These are phyloP conservation scores for Limonius californicus DNA, from an alignment of 1,140 invertebrate species.

Conservation along the genomic window DNA sequence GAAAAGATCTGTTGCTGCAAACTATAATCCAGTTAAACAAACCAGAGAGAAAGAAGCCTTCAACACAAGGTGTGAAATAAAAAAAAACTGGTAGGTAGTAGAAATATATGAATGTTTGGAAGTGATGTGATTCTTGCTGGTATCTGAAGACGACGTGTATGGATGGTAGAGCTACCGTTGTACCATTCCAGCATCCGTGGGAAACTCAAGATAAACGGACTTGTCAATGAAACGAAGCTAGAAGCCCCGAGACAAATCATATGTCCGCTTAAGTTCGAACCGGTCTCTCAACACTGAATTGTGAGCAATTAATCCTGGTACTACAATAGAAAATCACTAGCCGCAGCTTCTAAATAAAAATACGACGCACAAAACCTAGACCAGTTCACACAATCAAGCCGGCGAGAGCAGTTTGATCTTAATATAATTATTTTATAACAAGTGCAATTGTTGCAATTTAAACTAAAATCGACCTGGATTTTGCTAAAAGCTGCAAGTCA, in stretches of 20 bases:
- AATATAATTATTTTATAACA: background rate
- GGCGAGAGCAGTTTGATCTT: background rate
- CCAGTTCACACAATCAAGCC: background rate
- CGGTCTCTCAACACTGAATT: conserved; percentile 9
- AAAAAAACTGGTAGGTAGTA: no score
- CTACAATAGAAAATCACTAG: background rate
- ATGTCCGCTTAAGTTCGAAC: background rate
- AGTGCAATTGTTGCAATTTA: conserved; percentile 1
- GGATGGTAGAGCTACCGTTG: conserved; percentile 23
- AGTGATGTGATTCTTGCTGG: conserved; percentile 10
- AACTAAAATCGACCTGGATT: background rate
- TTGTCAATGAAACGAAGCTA: conserved; percentile 22
- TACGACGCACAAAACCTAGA: background rate
- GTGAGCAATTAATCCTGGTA: conserved; percentile 6
- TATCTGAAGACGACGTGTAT: conserved; percentile 23
- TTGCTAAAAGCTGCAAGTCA: no score
- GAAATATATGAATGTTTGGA: conserved; percentile 2
- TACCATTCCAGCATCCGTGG: conserved; percentile 23
- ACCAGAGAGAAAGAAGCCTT: no score
- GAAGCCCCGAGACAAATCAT: conserved; percentile 21
- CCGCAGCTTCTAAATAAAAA: background rate
- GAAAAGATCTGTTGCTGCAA: no score
- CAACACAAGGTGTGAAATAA: no score
- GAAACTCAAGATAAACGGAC: conserved; percentile 23
- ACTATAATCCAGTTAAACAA: no score